Evolutionary conservation across 2,888 invertebrate species (phyloP).

Genomic region (Yponomeuta evonymella): DNA sequence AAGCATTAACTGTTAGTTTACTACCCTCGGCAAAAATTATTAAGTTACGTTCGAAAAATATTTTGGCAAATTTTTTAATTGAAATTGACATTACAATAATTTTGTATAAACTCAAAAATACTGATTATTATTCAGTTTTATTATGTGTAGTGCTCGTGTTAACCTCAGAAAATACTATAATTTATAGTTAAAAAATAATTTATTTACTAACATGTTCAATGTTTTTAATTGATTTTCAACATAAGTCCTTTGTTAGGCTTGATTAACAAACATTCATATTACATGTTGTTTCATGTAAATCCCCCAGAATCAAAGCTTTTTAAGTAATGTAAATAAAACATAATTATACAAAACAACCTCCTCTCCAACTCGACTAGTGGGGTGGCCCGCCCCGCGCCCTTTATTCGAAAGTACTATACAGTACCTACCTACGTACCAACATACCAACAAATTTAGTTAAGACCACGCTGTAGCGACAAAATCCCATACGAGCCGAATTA

Average conservation of each 20-base stretch:
- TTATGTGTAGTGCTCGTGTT: too few relatives aligned
- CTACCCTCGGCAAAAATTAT: too few relatives aligned
- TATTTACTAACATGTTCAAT: neutral
- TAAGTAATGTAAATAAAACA: slow-evolving; percentile 43
- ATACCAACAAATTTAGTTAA: neutral
- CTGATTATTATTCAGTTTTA: too few relatives aligned
- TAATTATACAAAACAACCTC: slow-evolving; percentile 72
- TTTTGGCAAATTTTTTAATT: too few relatives aligned
- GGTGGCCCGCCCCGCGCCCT: slow-evolving; percentile 63
- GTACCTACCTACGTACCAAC: neutral
- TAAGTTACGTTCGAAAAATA: too few relatives aligned
- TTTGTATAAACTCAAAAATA: too few relatives aligned
- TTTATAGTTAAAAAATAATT: neutral
- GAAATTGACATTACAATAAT: too few relatives aligned
- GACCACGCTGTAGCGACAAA: too few relatives aligned
- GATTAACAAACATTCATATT: neutral
- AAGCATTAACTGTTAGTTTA: too few relatives aligned
- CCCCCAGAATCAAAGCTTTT: slow-evolving; percentile 36
- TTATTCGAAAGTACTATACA: slow-evolving; percentile 31
- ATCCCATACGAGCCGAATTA: too few relatives aligned
- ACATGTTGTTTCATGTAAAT: slow-evolving; percentile 1
- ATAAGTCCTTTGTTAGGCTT: neutral
- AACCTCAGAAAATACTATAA: too few relatives aligned
- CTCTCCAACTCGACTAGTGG: slow-evolving; percentile 64
- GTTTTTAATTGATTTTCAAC: neutral